Evolutionary conservation across 2,797 vertebrate species (phyloP).

Genomic region (Lagodon rhomboides): DNA sequence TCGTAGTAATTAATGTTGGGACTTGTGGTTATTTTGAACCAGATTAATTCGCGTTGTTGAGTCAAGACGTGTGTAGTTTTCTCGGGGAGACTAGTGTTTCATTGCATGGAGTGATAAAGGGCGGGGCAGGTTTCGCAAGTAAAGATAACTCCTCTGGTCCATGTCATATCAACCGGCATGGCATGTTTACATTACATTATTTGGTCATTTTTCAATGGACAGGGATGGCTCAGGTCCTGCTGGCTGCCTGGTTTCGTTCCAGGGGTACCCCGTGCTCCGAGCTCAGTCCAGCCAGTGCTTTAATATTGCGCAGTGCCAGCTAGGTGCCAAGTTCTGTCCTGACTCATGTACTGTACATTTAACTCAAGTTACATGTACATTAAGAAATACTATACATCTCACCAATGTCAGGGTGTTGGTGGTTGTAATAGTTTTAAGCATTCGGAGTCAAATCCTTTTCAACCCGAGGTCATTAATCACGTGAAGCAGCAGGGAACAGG

Average conservation of each 20-base stretch:
- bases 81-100: slow-evolving; percentile 3
- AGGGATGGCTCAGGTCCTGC: background rate
- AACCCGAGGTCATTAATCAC: slow-evolving; percentile 8
- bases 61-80: slow-evolving; percentile 3
- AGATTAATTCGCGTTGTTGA: background rate
- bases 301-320: slow-evolving; percentile 53
- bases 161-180: slow-evolving; percentile 12
- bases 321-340: slow-evolving; percentile 51
- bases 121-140: slow-evolving; percentile 77
- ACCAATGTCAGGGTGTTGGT: background rate
- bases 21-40: background rate
- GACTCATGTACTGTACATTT: slow-evolving; percentile 1
- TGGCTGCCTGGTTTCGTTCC: background rate
- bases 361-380: background rate
- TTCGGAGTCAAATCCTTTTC: background rate
- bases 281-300: background rate
- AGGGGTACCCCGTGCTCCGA: background rate
- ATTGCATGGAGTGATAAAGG: slow-evolving; percentile 62
- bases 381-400: no score
- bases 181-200: background rate
- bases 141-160: slow-evolving; percentile 58
- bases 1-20: background rate
- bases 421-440: background rate
- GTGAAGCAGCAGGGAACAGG: background rate
- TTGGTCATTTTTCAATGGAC: background rate